Percentiles rank a stretch among this genome's conserved stretches.
These are phyloP conservation scores for Cyprinodon brontotheroides DNA, from an alignment of 2,113 vertebrate species.

Conservation along the genomic window DNA sequence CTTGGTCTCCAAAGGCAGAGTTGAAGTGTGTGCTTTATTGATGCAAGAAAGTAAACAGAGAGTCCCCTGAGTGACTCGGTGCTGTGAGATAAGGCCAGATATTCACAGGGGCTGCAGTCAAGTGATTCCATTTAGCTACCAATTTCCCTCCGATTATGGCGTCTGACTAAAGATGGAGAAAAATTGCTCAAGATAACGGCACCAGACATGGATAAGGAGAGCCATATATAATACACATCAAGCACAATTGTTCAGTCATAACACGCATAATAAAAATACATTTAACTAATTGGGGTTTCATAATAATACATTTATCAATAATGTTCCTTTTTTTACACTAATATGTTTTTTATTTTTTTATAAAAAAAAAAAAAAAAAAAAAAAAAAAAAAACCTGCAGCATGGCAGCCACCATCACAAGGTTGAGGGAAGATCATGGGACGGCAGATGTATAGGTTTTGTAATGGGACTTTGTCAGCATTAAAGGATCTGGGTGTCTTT, in stretches of 20 bases:
- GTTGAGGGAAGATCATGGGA: constrained; percentile 52
- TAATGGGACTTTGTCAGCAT: constrained; percentile 46
- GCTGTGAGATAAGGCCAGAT: constrained; percentile 19
- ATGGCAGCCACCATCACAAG: constrained; percentile 10
- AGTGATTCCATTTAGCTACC: constrained; percentile 70
- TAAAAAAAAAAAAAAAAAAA: no score
- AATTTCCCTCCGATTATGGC: constrained; percentile 58
- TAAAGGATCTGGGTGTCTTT: constrained; percentile 59
- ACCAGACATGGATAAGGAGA: neutral
- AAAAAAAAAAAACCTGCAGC: neutral
- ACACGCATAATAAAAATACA: constrained; percentile 25
- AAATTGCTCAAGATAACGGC: constrained; percentile 12
- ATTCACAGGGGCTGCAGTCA: constrained; percentile 68
- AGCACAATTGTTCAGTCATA: neutral
- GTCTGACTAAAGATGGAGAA: constrained; percentile 40
- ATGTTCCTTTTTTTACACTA: constrained; percentile 1
- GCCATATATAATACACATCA: neutral
- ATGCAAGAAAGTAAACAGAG: constrained; percentile 13
- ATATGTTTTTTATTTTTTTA: no score
- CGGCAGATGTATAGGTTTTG: constrained; percentile 62
- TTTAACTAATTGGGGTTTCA: neutral
- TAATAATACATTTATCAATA: constrained; percentile 20
- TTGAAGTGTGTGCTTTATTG: neutral
- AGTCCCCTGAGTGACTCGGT: constrained; percentile 8
- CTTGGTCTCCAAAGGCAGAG: neutral